These are phyloP conservation scores for Aphyosemion australe DNA, from an alignment of 2,113 vertebrate genomes.

Conservation along the genomic window DNA sequence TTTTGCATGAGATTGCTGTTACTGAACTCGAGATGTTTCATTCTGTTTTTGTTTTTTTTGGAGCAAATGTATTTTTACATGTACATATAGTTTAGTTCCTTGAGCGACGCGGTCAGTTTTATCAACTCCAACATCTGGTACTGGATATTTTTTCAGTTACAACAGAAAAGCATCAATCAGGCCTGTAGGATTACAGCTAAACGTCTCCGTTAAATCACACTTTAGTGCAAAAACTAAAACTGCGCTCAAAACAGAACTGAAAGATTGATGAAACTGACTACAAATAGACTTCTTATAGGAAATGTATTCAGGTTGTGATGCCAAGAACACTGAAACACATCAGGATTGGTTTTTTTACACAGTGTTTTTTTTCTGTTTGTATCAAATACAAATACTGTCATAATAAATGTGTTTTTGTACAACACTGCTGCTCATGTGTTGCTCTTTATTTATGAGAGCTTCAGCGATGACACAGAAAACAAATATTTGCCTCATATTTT, in stretches of 20 bases:
- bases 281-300: slow-evolving; percentile 21
- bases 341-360: slow-evolving; percentile 62
- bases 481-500: not conserved
- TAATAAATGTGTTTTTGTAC: slow-evolving; percentile 77
- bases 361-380: slow-evolving; percentile 55
- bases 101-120: slow-evolving; percentile 58
- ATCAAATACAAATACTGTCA: slow-evolving; percentile 72
- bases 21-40: not conserved
- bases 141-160: slow-evolving; percentile 24
- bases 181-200: too few relatives aligned
- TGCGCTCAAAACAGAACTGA: slow-evolving; percentile 14
- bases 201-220: too few relatives aligned
- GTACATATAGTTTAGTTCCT: slow-evolving; percentile 53
- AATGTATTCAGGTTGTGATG: slow-evolving; percentile 29
- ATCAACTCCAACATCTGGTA: slow-evolving; percentile 34
- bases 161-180: too few relatives aligned
- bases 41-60: slow-evolving; percentile 13
- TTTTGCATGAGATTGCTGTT: slow-evolving; percentile 9
- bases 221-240: too few relatives aligned
- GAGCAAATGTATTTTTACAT: slow-evolving; percentile 39
- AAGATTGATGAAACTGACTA: slow-evolving; percentile 56
- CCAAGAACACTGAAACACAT: slow-evolving; percentile 30
- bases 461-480: not conserved
- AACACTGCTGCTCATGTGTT: slow-evolving; percentile 23
- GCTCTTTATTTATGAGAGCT: not conserved